Evolutionary conservation across 2,113 vertebrate genomes (phyloP).

Genomic region (Corythaeola cristata): DNA sequence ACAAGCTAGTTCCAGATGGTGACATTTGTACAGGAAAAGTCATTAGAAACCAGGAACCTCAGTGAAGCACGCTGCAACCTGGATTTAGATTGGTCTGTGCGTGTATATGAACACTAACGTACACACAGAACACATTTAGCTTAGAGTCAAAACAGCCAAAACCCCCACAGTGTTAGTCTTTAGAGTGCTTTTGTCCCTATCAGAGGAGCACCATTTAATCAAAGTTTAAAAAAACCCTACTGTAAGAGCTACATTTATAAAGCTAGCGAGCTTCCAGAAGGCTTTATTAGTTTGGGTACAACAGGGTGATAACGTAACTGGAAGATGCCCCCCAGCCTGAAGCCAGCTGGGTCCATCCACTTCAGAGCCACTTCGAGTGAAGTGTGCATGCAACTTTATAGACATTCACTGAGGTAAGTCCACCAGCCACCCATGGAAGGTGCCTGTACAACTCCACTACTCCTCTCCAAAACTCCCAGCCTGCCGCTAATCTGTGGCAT

Average conservation of each 20-base stretch:
- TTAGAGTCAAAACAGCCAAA: neutral
- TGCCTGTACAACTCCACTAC: neutral
- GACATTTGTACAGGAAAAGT: constrained; percentile 61
- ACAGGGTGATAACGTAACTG: neutral
- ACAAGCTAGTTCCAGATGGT: constrained; percentile 62
- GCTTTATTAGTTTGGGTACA: neutral
- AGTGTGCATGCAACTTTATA: neutral
- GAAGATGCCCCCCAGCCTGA: neutral
- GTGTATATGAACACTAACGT: neutral
- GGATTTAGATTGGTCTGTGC: neutral
- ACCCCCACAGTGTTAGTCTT: neutral
- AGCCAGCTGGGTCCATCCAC: neutral
- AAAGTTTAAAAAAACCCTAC: neutral
- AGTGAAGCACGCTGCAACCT: constrained; percentile 42
- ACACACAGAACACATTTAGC: neutral
- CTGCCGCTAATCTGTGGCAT: neutral
- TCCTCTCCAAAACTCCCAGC: neutral
- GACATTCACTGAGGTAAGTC: neutral
- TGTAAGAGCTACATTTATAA: neutral
- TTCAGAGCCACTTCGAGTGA: neutral
- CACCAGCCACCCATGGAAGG: neutral
- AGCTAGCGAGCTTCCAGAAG: neutral
- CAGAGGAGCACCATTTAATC: neutral
- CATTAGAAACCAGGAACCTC: constrained; percentile 64
- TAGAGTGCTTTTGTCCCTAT: neutral